phyloP scores from a whole-genome alignment of 2,113 vertebrate species.

The Bujurquina vittata region DNA sequence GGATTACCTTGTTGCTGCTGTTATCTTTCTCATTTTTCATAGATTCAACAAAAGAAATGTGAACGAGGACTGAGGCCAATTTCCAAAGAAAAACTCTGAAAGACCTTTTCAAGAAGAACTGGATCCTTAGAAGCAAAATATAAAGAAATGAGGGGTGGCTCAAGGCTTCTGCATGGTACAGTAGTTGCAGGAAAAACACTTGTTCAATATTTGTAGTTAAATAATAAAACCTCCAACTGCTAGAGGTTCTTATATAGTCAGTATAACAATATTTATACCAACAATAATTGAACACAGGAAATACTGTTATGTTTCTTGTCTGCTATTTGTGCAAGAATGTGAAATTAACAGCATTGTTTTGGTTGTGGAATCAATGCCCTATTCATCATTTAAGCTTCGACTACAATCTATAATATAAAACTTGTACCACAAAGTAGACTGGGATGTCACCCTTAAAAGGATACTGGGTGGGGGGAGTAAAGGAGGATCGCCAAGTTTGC shows the following conservation, averaged over 20 bases:
- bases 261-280: background rate
- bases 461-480: slow-evolving; percentile 32
- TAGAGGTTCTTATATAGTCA: background rate
- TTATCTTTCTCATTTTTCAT: background rate
- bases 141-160: background rate
- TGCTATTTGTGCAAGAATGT: background rate
- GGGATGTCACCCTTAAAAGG: slow-evolving; percentile 45
- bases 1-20: background rate
- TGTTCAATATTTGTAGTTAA: background rate
- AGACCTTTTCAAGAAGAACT: background rate
- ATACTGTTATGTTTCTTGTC: background rate
- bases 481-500: slow-evolving; percentile 61
- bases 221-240: background rate
- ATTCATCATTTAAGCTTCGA: background rate
- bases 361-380: background rate
- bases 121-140: background rate
- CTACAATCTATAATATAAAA: background rate
- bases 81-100: background rate
- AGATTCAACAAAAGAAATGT: background rate
- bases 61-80: background rate
- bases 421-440: background rate
- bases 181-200: background rate
- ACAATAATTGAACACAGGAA: background rate
- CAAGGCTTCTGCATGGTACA: background rate
- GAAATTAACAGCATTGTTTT: background rate